Evolutionary conservation across 1,140 invertebrate species (phyloP), one percentile per base, ranked within the genome.

Genomic region (Oryzaephilus surinamensis): DNA sequence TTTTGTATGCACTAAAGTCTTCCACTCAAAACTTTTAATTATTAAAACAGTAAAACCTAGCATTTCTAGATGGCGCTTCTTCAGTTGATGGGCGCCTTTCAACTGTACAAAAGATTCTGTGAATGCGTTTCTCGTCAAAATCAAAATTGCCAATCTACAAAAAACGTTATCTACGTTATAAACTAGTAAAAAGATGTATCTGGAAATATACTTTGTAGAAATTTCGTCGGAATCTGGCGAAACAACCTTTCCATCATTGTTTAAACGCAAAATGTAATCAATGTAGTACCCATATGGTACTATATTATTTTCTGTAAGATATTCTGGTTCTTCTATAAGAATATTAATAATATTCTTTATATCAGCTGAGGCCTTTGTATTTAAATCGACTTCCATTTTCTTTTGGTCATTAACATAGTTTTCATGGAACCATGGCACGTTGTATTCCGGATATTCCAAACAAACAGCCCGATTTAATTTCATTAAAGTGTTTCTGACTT

Each of bases 351-450:
- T 40, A 17, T 28, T 32, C 1, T 27, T 20, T n/a, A n/a, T n/a
- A n/a, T n/a, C n/a, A n/a, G n/a, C n/a, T n/a, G n/a, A n/a, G n/a
- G n/a, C n/a, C n/a, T 24, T 20, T 23, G 13, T 13, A 6, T 14
- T 12, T 24, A 37, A 36, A 41, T 38, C 46, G 48, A 57, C 55
- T n/a, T n/a, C 33, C 32, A 28, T 41, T 45, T 41, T 46, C 21
- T 47, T 24, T 7, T 30, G 31, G 28, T 55, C 67, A 52, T 76
- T 60, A 20, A 74, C 62, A 43, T 72, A 76, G 44, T 74, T 74
- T 42, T 73, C 65, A 56, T 78, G 75, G 50, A 78, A 77, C 75
- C 75, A 78, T 2, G 75, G 75, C 17, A 78, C 62, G 48, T 71
- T 67, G 12, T 62, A 56, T 51, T 76, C 68, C 0, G 75, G 73